Conservation (phyloP, 2,888 invertebrate genomes). For the Diplolepis rosae region DNA sequence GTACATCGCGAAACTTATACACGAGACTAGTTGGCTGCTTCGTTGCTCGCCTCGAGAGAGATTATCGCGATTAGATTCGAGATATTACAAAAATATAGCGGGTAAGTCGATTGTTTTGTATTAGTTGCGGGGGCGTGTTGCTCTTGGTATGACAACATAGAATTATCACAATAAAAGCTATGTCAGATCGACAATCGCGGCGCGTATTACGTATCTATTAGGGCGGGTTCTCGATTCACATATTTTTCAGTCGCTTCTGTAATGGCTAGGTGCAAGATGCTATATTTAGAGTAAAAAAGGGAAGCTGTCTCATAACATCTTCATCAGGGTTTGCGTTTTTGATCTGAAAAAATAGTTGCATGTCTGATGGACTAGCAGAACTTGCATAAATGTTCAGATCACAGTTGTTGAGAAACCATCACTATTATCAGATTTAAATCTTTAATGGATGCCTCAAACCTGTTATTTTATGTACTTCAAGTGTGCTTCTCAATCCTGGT, state of each 20-base stretch:
- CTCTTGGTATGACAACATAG: conserved; percentile 34
- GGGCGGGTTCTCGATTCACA: conserved; percentile 33
- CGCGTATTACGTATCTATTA: conserved; percentile 43
- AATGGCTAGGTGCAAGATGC: neutral
- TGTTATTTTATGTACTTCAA: neutral
- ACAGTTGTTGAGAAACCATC: conserved; percentile 2
- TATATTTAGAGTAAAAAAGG: conserved; percentile 5
- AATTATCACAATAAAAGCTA: conserved; percentile 42
- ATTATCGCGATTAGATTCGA: conserved; percentile 54
- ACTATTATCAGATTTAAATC: conserved; percentile 13
- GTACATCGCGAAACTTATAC: neutral
- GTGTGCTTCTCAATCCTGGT: neutral
- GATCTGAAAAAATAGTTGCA: conserved; percentile 4
- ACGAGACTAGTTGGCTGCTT: conserved; percentile 33
- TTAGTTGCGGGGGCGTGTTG: conserved; percentile 43
- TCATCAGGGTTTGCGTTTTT: neutral
- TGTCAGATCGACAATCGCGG: conserved; percentile 41
- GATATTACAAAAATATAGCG: conserved; percentile 55
- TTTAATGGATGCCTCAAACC: neutral
- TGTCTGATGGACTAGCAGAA: neutral
- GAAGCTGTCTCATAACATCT: neutral
- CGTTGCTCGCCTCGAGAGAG: conserved; percentile 34
- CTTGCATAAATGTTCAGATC: neutral
- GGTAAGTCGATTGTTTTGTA: conserved; percentile 45
- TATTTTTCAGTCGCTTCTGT: conserved; percentile 31